Conservation (phyloP, 2,888 invertebrate species). For the Caenorhabditis wallacei region DNA sequence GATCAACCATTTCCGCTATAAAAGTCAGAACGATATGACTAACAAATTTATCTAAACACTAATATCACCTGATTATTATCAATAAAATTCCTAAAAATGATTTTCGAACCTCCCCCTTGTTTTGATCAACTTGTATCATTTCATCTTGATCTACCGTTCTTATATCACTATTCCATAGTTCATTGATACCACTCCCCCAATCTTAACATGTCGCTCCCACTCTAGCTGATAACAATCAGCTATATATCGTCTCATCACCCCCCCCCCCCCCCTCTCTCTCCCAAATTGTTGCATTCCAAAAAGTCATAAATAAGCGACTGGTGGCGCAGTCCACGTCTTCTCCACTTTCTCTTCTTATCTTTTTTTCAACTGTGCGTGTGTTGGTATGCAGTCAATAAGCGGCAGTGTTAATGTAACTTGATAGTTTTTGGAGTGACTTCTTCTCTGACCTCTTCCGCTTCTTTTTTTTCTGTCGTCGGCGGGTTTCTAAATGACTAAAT, state of each 20-base stretch:
- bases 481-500: constrained; percentile 14
- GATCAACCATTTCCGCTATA: no score
- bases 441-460: constrained; percentile 2
- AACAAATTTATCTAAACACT: no score
- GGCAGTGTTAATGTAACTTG: constrained; percentile 59
- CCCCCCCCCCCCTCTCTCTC: no score
- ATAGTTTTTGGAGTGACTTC: constrained; percentile 37
- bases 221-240: constrained; percentile 51
- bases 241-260: constrained; percentile 50
- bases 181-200: constrained; percentile 26
- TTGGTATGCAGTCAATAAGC: constrained; percentile 59
- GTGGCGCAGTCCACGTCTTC: constrained; percentile 47
- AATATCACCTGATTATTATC: no score
- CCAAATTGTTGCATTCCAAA: constrained; percentile 45
- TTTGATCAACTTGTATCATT: no score
- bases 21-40: no score
- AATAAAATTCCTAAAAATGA: no score
- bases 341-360: constrained; percentile 34
- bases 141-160: constrained; percentile 11
- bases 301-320: constrained; percentile 62
- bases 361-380: constrained; percentile 17
- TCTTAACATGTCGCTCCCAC: background rate
- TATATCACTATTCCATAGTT: constrained; percentile 10
- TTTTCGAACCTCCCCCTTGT: no score
- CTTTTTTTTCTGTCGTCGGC: background rate